phyloP scores from a whole-genome alignment of 1,140 invertebrate species.

The Sycophaga agraensis region DNA sequence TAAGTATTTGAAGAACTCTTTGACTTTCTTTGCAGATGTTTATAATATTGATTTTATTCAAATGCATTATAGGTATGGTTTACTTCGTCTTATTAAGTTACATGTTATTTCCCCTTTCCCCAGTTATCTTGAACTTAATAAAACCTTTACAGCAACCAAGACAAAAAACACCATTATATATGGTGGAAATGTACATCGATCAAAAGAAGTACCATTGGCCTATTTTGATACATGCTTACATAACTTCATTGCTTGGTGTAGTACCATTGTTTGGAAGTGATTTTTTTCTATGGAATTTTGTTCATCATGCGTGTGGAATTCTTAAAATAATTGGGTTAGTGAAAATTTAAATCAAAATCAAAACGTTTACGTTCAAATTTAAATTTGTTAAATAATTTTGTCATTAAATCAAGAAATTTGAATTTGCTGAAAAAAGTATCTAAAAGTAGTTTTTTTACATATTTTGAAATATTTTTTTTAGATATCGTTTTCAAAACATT shows the following conservation, averaged over 20 bases:
- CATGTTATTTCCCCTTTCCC: too few species aligned
- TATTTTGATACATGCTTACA: constrained; percentile 20
- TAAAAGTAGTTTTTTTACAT: too few species aligned
- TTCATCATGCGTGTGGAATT: constrained; percentile 17
- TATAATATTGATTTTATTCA: too few species aligned
- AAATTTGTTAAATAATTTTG: too few species aligned
- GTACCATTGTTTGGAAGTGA: constrained; percentile 15
- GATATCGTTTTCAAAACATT: neutral
- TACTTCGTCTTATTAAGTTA: too few species aligned
- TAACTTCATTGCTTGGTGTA: neutral
- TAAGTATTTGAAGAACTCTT: too few species aligned
- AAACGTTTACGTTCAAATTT: neutral
- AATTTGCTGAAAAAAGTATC: too few species aligned
- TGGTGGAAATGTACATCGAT: constrained; percentile 24
- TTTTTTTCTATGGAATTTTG: neutral
- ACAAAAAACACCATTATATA: constrained; percentile 4
- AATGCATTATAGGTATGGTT: neutral
- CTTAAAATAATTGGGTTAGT: constrained; percentile 21
- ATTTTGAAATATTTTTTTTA: neutral
- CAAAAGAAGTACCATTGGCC: constrained; percentile 23
- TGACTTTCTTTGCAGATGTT: too few species aligned
- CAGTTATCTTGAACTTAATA: constrained; percentile 21
- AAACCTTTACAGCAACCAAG: constrained; percentile 27
- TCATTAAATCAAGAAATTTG: too few species aligned
- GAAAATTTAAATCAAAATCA: neutral